Conservation (phyloP, 2,113 vertebrate genomes). For the Halcyon senegalensis region DNA sequence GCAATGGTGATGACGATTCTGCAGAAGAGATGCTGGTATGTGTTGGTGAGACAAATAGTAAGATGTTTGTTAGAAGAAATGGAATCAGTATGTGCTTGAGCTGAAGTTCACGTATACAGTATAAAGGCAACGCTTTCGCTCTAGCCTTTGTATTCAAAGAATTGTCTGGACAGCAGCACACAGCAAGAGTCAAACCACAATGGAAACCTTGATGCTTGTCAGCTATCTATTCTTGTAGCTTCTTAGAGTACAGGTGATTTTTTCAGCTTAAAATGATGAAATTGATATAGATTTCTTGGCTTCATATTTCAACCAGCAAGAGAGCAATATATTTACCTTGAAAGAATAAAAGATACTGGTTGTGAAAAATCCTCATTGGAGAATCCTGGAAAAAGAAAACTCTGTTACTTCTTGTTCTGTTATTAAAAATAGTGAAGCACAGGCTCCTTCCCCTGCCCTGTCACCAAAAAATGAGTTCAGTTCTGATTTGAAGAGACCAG, state of each 20-base stretch:
- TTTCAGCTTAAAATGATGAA: background rate
- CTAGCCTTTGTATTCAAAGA: background rate
- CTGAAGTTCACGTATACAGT: background rate
- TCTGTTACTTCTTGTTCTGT: background rate
- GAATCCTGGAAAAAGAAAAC: background rate
- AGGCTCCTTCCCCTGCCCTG: background rate
- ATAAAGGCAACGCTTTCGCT: background rate
- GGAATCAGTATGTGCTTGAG: background rate
- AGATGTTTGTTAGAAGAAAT: background rate
- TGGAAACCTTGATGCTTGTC: background rate
- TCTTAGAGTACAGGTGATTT: background rate
- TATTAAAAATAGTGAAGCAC: background rate
- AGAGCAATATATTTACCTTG: background rate
- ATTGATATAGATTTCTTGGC: background rate
- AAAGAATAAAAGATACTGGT: background rate
- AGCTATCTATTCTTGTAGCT: background rate
- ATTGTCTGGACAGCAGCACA: background rate
- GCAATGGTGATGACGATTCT: background rate
- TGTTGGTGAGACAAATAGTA: background rate
- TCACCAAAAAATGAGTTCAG: background rate
- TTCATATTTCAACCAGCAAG: background rate
- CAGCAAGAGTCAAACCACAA: background rate
- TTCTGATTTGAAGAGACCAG: background rate
- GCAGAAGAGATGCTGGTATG: background rate
- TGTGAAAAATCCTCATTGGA: background rate